Conservation (phyloP, 1,140 invertebrate species). For the Tetramorium parvispinum region DNA sequence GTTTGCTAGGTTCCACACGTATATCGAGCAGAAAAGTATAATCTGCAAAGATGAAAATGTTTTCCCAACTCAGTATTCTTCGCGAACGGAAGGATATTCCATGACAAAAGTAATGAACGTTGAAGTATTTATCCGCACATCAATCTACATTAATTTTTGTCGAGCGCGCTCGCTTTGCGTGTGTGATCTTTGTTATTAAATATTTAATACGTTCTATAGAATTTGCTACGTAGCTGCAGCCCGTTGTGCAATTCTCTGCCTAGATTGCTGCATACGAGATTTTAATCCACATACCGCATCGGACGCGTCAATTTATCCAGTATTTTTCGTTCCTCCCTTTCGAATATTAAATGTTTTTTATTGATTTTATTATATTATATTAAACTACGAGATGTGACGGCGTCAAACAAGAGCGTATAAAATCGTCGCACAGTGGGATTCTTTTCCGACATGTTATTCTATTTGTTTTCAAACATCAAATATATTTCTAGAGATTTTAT, state of each 20-base stretch:
- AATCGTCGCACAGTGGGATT: slow-evolving; percentile 38
- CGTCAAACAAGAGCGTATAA: slow-evolving; percentile 4
- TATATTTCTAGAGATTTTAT: slow-evolving; percentile 48
- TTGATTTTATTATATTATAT: slow-evolving; percentile 48
- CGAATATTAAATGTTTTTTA: slow-evolving; percentile 46
- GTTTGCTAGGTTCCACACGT: neutral
- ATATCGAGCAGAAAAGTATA: neutral
- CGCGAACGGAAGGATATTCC: neutral
- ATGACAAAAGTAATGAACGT: slow-evolving; percentile 9
- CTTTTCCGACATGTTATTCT: slow-evolving; percentile 27
- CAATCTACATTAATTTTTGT: slow-evolving; percentile 18
- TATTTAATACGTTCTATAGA: slow-evolving; percentile 40
- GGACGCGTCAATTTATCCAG: slow-evolving; percentile 32
- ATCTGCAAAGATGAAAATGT: slow-evolving; percentile 5
- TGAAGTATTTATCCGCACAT: slow-evolving; percentile 5
- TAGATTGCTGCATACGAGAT: slow-evolving; percentile 23
- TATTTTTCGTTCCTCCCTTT: slow-evolving; percentile 32
- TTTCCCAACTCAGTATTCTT: neutral
- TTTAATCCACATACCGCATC: slow-evolving; percentile 24
- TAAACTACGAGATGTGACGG: slow-evolving; percentile 19
- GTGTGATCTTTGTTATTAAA: slow-evolving; percentile 30
- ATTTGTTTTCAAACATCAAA: slow-evolving; percentile 44
- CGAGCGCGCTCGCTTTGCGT: neutral
- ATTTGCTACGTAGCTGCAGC: slow-evolving; percentile 1
- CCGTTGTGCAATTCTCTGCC: neutral